Percentiles rank a stretch among this genome's conserved stretches.
phyloP scores from a whole-genome alignment of 2,113 vertebrate genomes.

The Vulpes ferrilata region DNA sequence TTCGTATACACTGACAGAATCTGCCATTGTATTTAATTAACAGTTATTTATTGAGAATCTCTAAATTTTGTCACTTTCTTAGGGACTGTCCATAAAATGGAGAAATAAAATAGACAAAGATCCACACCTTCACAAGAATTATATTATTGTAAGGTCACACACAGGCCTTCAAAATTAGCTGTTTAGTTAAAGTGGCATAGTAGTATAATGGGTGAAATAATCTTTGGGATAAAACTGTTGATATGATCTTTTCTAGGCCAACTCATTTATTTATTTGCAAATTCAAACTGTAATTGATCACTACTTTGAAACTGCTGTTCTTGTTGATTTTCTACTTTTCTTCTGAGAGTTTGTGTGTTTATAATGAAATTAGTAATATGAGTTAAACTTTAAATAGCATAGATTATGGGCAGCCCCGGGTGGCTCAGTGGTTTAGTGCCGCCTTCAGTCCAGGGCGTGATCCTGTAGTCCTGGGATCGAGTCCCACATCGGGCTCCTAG shows the following conservation, averaged over 20 bases:
- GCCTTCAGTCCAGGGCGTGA: too few species aligned
- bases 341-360: background rate
- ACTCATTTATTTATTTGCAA: slow-evolving; percentile 12
- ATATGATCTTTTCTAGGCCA: slow-evolving; percentile 16
- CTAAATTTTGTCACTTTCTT: background rate
- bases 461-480: too few species aligned
- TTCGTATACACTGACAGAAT: background rate
- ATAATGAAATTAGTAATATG: background rate
- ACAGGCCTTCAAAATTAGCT: background rate
- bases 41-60: background rate
- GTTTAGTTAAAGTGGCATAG: background rate
- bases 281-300: background rate
- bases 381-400: background rate
- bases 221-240: background rate
- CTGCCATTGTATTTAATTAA: background rate
- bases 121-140: background rate
- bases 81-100: background rate
- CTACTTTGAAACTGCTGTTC: background rate
- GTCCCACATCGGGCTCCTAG: too few species aligned
- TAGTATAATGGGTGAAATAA: background rate
- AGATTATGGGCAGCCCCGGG: background rate
- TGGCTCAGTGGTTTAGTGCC: too few species aligned
- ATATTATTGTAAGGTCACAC: background rate
- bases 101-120: background rate
- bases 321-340: background rate